Percentiles rank a stretch among this genome's conserved stretches.
Conservation (phyloP, 2,797 vertebrate genomes). For the Coregonus suidteri region DNA sequence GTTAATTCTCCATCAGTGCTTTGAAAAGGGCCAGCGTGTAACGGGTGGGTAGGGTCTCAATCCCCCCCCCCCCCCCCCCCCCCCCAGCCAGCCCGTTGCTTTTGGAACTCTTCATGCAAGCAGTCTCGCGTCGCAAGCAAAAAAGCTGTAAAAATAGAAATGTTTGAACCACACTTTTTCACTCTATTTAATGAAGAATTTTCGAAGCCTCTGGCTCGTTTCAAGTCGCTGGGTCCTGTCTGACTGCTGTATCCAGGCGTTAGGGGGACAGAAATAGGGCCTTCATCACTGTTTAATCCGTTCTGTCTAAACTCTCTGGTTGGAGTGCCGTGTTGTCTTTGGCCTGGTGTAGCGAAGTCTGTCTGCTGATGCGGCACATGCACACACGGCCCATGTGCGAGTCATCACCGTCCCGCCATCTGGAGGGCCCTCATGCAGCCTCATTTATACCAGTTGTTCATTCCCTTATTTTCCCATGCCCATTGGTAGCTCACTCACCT, state of each 20-base stretch:
- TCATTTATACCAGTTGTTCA: too few relatives aligned
- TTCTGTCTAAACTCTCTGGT: conserved; percentile 14
- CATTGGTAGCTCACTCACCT: not conserved
- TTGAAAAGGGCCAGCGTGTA: conserved; percentile 38
- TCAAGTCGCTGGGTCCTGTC: too few relatives aligned
- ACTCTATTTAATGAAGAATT: not conserved
- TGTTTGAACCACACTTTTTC: conserved; percentile 38
- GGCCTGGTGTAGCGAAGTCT: conserved; percentile 19
- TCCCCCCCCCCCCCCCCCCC: too few relatives aligned
- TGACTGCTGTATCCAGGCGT: too few relatives aligned
- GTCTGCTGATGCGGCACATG: conserved; percentile 8
- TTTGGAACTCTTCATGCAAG: conserved; percentile 52
- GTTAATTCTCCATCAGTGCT: conserved; percentile 10
- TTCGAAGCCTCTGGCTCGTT: too few relatives aligned
- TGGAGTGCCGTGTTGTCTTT: conserved; percentile 26
- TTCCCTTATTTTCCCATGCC: not conserved
- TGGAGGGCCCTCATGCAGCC: too few relatives aligned
- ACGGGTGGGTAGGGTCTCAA: too few relatives aligned
- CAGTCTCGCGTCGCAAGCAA: conserved; percentile 39
- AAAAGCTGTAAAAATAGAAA: conserved; percentile 57
- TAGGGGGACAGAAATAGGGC: too few relatives aligned
- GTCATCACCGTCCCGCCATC: not conserved
- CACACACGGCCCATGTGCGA: not conserved
- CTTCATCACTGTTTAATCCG: too few relatives aligned
- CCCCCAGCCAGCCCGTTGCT: conserved; percentile 44